Evolutionary conservation across 2,113 vertebrate genomes (phyloP).

Genomic region (Clupea harengus): DNA sequence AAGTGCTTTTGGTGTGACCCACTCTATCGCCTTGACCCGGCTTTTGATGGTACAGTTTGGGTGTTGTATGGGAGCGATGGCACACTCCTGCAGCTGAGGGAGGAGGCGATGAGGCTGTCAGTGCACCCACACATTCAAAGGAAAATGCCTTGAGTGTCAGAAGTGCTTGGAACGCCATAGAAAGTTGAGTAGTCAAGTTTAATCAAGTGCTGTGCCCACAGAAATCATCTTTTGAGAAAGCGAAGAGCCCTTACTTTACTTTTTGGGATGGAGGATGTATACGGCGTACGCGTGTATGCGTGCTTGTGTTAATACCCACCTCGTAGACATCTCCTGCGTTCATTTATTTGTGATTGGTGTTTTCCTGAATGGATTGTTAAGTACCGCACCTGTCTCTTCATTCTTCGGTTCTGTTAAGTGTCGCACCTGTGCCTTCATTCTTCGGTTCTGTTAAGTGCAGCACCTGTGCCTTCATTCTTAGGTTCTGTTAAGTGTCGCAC

Average conservation of each 20-base stretch:
- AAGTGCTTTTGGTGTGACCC: not conserved
- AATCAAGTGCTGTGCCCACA: slow-evolving; percentile 63
- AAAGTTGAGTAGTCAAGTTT: slow-evolving; percentile 60
- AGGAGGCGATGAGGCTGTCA: slow-evolving; percentile 57
- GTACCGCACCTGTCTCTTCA: too few relatives aligned
- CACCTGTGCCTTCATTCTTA: too few relatives aligned
- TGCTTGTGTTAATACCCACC: too few relatives aligned
- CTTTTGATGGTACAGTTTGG: slow-evolving; percentile 40
- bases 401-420: too few relatives aligned
- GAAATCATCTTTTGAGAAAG: slow-evolving; percentile 65
- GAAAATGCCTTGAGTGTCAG: not conserved
- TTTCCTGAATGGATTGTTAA: too few relatives aligned
- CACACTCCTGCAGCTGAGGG: not conserved
- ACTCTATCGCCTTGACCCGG: slow-evolving; percentile 2
- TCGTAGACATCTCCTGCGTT: too few relatives aligned
- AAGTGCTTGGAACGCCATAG: not conserved
- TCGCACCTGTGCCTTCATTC: too few relatives aligned
- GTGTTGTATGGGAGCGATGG: not conserved
- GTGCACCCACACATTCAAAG: slow-evolving; percentile 58
- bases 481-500: too few relatives aligned
- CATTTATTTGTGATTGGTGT: too few relatives aligned
- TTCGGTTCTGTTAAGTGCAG: too few relatives aligned
- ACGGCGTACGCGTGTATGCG: not conserved
- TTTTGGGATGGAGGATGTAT: not conserved
- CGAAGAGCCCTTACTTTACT: slow-evolving; percentile 54